Conservation (phyloP, 2,888 invertebrate species). For the Catocala fraxini region DNA sequence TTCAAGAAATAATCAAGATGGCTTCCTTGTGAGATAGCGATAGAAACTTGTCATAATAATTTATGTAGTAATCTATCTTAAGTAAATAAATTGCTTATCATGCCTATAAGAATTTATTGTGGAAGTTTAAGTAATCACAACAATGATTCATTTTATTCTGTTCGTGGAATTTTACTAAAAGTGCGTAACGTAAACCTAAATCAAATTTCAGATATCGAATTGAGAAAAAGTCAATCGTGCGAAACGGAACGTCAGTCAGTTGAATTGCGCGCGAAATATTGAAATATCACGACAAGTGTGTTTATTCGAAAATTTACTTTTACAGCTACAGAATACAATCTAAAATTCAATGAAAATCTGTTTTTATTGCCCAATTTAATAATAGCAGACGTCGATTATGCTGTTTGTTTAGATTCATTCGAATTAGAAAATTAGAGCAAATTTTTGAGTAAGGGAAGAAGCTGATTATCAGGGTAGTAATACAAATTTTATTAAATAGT, state of each 20-base stretch:
- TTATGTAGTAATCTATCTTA: not conserved
- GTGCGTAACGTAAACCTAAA: slow-evolving; percentile 8
- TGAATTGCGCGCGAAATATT: slow-evolving; percentile 18
- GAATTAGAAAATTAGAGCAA: no score
- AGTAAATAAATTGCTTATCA: not conserved
- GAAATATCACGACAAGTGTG: slow-evolving; percentile 8
- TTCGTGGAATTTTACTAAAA: not conserved
- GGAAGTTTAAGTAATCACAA: not conserved
- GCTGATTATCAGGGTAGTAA: no score
- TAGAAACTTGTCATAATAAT: slow-evolving; percentile 14
- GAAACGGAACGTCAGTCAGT: slow-evolving; percentile 7
- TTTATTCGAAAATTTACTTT: slow-evolving; percentile 8
- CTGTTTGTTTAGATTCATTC: no score
- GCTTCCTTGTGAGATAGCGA: slow-evolving; percentile 42
- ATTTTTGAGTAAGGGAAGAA: no score
- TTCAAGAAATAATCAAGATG: slow-evolving; percentile 25
- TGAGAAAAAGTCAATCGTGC: slow-evolving; percentile 19
- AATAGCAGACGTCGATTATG: no score
- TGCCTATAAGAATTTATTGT: no score
- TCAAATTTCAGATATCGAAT: slow-evolving; percentile 18
- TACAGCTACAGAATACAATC: slow-evolving; percentile 1
- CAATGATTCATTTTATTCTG: not conserved
- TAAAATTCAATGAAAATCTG: slow-evolving; percentile 3
- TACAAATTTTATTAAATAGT: no score
- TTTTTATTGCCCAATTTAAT: no score